These are phyloP conservation scores for Platalea minor DNA, from an alignment of 2,797 vertebrate genomes.

Conservation along the genomic window DNA sequence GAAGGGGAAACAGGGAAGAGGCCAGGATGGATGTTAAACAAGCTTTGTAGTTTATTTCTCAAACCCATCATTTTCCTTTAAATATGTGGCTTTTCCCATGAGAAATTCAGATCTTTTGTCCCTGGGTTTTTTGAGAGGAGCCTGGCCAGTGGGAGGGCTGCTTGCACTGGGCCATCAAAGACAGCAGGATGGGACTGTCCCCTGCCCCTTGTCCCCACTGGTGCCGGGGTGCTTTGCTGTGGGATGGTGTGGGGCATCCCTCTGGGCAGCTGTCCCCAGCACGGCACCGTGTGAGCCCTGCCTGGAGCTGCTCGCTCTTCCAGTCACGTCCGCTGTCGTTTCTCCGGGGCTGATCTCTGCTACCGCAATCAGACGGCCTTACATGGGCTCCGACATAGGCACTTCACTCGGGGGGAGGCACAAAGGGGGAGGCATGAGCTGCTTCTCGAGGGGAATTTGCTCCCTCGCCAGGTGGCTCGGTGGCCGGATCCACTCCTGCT, in stretches of 20 bases:
- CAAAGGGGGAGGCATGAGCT: background rate
- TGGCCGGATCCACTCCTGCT: background rate
- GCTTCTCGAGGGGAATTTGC: background rate
- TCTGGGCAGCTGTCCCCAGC: accelerated
- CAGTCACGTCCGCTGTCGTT: background rate
- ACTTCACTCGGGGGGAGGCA: background rate
- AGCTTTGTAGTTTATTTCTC: background rate
- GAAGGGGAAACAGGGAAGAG: background rate
- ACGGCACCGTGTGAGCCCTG: accelerated
- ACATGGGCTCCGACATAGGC: background rate
- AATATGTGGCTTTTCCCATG: background rate
- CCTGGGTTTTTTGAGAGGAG: background rate
- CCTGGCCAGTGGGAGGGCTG: background rate
- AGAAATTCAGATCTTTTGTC: background rate
- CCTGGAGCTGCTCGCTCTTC: background rate
- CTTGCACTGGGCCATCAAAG: accelerated
- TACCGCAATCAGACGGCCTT: background rate
- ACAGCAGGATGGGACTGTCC: background rate
- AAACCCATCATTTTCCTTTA: background rate
- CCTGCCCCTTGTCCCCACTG: background rate
- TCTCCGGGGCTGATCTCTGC: background rate
- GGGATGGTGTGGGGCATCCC: accelerated
- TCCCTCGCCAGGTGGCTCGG: accelerated
- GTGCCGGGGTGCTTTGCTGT: accelerated
- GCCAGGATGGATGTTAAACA: background rate